Evolutionary conservation across 1,140 invertebrate genomes (phyloP).

Genomic region (Phortica variegata): DNA sequence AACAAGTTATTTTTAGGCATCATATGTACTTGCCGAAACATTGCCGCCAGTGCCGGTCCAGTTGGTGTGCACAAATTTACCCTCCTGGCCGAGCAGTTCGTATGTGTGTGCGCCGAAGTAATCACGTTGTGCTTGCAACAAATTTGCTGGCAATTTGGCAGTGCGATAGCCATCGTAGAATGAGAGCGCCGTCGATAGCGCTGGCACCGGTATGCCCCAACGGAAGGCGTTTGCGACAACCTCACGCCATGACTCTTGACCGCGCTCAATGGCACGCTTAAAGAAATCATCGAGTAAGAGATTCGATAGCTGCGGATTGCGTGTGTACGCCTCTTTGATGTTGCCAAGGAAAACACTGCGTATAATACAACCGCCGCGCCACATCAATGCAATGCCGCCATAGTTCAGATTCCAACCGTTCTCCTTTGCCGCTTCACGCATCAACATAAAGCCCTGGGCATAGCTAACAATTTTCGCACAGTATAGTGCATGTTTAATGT

Average conservation of each 20-base stretch:
- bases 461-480: conserved; percentile 99
- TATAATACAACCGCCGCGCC: conserved; percentile 99
- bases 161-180: conserved; percentile 97
- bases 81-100: conserved; percentile 83
- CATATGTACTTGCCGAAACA: conserved; percentile 93
- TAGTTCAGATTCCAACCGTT: conserved; percentile 97
- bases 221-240: conserved; percentile 67
- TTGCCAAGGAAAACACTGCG: conserved; percentile 90
- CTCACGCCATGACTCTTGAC: conserved; percentile 74
- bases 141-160: conserved; percentile 81
- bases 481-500: conserved; percentile 82
- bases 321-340: conserved; percentile 94
- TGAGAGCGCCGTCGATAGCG: conserved; percentile 87
- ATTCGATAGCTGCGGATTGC: conserved; percentile 86
- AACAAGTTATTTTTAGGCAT: conserved; percentile 66
- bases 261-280: conserved; percentile 75
- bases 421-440: conserved; percentile 88
- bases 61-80: conserved; percentile 94
- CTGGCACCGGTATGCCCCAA: conserved; percentile 88
- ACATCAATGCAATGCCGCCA: conserved; percentile 98
- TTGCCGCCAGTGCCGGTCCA: conserved; percentile 98
- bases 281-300: conserved; percentile 97
- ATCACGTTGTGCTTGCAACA: conserved; percentile 95
- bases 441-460: conserved; percentile 98
- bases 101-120: conserved; percentile 99